A percentile compares a stretch with the other conserved stretches of the same genome.
These are phyloP conservation scores for Megalops atlanticus DNA, from an alignment of 2,113 vertebrate genomes.

Conservation along the genomic window DNA sequence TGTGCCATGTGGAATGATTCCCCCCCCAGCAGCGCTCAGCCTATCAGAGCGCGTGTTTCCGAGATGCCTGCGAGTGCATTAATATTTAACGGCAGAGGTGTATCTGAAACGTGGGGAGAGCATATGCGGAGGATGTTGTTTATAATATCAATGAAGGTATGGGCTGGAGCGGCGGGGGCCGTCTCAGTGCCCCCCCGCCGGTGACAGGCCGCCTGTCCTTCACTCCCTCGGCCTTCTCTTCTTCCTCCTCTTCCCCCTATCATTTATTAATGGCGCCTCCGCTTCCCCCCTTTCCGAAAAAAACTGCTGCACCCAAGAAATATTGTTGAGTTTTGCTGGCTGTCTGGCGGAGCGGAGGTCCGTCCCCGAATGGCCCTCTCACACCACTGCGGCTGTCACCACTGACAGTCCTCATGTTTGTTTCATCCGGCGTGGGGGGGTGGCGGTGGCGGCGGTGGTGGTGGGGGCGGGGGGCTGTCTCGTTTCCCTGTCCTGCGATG, in stretches of 20 bases:
- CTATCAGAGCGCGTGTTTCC: background rate
- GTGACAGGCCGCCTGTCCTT: too few species aligned
- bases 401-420: constrained; percentile 98
- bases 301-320: constrained; percentile 1
- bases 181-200: too few species aligned
- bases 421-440: constrained; percentile 91
- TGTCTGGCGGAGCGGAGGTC: constrained; percentile 81
- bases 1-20: constrained; percentile 27
- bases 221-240: background rate
- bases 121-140: constrained; percentile 56
- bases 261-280: background rate
- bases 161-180: constrained; percentile 46
- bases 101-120: constrained; percentile 52
- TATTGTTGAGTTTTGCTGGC: constrained; percentile 63
- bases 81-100: constrained; percentile 70
- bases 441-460: too few species aligned
- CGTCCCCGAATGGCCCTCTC: constrained; percentile 84
- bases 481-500: constrained; percentile 91
- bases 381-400: constrained; percentile 80
- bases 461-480: too few species aligned
- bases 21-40: background rate
- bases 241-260: background rate
- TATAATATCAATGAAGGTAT: constrained; percentile 57
- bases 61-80: constrained; percentile 46
- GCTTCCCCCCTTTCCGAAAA: background rate